A percentile compares a stretch with the other conserved stretches of the same genome.
Evolutionary conservation across 64 coral and sea anemone species (phyloP).

Genomic region (Hydrozoanthus tunicans): DNA sequence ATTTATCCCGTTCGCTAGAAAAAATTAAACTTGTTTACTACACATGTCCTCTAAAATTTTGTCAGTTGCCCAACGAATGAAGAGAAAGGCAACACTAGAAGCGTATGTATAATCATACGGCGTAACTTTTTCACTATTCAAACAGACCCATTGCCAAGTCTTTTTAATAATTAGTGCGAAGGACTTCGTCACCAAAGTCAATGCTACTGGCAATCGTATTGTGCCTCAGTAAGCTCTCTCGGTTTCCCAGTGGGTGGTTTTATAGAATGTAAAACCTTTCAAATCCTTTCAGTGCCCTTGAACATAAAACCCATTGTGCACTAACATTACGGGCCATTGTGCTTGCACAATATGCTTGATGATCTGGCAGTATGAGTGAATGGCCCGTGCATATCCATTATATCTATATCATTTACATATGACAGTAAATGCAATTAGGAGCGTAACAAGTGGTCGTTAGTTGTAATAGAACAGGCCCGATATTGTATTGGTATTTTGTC

Average conservation of each 20-base stretch:
- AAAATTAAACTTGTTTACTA: constrained; percentile 50
- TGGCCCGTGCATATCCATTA: constrained; percentile 64
- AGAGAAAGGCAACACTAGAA: constrained; percentile 58
- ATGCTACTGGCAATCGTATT: constrained; percentile 52
- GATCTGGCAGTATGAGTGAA: constrained; percentile 78
- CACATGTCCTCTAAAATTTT: constrained; percentile 44
- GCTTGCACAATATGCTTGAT: constrained; percentile 77
- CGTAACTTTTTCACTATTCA: constrained; percentile 78
- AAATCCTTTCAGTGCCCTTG: constrained; percentile 68
- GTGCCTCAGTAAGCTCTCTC: constrained; percentile 71
- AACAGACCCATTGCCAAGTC: constrained; percentile 69
- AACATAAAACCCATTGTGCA: constrained; percentile 86
- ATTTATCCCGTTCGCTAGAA: constrained; percentile 28
- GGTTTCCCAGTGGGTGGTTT: constrained; percentile 77
- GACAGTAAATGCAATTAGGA: constrained; percentile 94
- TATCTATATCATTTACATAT: constrained; percentile 93
- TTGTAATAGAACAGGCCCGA: constrained; percentile 83
- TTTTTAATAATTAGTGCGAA: constrained; percentile 65
- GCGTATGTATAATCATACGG: constrained; percentile 73
- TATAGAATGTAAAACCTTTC: constrained; percentile 75
- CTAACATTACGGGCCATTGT: constrained; percentile 85
- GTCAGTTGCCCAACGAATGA: constrained; percentile 53
- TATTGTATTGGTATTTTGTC: constrained; percentile 99
- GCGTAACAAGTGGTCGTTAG: constrained; percentile 95
- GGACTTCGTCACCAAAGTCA: constrained; percentile 50